These are phyloP conservation scores for Ditylenchus weischeri DNA, from an alignment of 2,888 invertebrate genomes.

Conservation along the genomic window DNA sequence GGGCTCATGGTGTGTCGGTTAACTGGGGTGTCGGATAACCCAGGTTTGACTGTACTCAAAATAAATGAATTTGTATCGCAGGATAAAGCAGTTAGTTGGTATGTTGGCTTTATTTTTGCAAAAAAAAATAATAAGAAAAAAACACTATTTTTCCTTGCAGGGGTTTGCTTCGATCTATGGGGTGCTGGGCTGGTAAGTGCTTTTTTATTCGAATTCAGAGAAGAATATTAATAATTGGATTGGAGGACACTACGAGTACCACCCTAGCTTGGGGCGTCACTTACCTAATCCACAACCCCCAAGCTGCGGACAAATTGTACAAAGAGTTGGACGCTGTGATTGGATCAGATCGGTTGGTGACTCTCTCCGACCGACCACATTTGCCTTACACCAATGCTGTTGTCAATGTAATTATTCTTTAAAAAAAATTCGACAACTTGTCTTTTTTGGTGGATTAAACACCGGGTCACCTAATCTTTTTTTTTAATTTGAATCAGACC, in stretches of 20 bases:
- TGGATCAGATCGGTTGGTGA: constrained; percentile 7
- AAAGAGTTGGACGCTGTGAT: constrained; percentile 13
- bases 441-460: too few relatives aligned
- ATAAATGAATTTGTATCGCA: too few relatives aligned
- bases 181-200: constrained; percentile 15
- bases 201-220: background rate
- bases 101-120: too few relatives aligned
- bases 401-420: constrained; percentile 23
- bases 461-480: too few relatives aligned
- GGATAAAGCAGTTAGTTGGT: too few relatives aligned
- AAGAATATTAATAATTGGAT: background rate
- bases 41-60: too few relatives aligned
- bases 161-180: constrained; percentile 18
- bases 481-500: too few relatives aligned
- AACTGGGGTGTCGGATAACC: too few relatives aligned
- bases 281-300: constrained; percentile 25
- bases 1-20: too few relatives aligned
- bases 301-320: constrained; percentile 17
- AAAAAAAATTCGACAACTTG: too few relatives aligned
- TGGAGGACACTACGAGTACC: constrained; percentile 24
- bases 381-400: constrained; percentile 10
- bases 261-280: constrained; percentile 28
- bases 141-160: background rate
- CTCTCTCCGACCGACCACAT: constrained; percentile 2
- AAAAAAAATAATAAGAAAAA: too few relatives aligned